Evolutionary conservation across 1,140 invertebrate species (phyloP).

Genomic region (Sinonovacula constricta): DNA sequence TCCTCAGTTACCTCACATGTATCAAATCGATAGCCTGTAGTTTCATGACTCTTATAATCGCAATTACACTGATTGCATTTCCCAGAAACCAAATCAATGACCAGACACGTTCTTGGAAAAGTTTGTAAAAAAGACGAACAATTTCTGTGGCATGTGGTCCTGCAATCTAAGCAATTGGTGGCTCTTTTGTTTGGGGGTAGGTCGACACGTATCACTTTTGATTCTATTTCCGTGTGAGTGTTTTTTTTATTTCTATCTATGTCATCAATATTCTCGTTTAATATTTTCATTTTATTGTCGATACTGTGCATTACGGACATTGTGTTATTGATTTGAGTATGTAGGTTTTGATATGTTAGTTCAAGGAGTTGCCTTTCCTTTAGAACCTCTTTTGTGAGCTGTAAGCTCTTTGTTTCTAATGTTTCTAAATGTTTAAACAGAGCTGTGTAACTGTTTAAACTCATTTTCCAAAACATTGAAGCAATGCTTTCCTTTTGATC

Average conservation of each 20-base stretch:
- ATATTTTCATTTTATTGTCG: neutral
- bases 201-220: neutral
- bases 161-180: slow-evolving; percentile 9
- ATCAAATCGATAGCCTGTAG: no score
- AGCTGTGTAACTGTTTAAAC: no score
- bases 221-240: neutral
- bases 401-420: no score
- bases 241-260: neutral
- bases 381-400: no score
- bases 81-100: neutral
- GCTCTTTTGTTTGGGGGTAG: neutral
- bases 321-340: neutral
- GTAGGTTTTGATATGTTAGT: neutral
- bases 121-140: neutral
- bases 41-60: neutral
- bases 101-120: neutral
- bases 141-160: neutral
- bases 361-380: neutral
- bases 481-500: no score
- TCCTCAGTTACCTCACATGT: neutral
- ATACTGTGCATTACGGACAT: neutral
- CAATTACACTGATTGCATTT: neutral
- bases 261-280: neutral
- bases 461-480: no score
- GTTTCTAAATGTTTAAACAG: no score